phyloP scores from a whole-genome alignment of 2,113 vertebrate species.

The Anseranas semipalmata region DNA sequence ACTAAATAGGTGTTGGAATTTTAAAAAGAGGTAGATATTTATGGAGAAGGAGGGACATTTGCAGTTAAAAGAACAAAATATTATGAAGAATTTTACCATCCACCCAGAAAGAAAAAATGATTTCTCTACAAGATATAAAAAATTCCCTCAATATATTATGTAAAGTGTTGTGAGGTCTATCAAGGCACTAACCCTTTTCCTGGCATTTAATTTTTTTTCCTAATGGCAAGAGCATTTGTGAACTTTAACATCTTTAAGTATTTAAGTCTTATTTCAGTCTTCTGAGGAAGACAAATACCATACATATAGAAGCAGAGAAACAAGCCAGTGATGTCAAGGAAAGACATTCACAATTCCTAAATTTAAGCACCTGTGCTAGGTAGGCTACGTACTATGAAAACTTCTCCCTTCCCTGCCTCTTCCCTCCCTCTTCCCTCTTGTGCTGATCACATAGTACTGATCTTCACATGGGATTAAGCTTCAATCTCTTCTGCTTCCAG shows the following conservation, averaged over 20 bases:
- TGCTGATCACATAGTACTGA: background rate
- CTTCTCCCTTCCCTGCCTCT: background rate
- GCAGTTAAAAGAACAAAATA: background rate
- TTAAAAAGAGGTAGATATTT: background rate
- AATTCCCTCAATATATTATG: background rate
- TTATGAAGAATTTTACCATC: background rate
- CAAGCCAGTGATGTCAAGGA: no score
- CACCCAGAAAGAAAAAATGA: background rate
- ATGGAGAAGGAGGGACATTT: background rate
- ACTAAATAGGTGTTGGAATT: background rate
- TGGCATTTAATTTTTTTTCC: background rate
- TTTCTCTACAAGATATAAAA: background rate
- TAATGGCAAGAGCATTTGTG: rapidly evolving
- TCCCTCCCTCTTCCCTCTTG: background rate
- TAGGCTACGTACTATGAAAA: background rate
- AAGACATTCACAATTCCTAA: no score
- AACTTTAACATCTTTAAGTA: background rate
- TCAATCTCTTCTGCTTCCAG: background rate
- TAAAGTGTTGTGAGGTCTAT: background rate
- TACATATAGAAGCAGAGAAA: no score
- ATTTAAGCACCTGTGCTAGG: no score
- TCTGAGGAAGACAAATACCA: background rate
- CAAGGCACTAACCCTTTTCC: background rate
- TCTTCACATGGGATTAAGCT: background rate
- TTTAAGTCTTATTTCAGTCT: background rate